Evolutionary conservation across 1,140 invertebrate species (phyloP).

Genomic region (Teleogryllus occipitalis): DNA sequence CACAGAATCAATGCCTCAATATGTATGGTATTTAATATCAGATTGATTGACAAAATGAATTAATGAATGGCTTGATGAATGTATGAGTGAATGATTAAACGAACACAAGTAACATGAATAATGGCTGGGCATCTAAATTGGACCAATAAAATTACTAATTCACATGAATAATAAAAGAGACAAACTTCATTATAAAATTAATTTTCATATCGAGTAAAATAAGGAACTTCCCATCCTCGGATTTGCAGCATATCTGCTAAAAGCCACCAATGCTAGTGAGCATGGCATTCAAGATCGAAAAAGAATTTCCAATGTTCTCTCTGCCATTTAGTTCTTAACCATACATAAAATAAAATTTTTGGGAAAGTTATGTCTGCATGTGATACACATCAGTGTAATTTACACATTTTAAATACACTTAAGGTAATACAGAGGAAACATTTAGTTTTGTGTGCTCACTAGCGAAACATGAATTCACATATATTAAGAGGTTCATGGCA

Average conservation of each 20-base stretch:
- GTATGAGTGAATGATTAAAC: background rate
- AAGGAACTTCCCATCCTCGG: background rate
- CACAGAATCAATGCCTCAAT: slow-evolving; percentile 4
- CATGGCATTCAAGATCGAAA: background rate
- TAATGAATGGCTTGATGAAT: background rate
- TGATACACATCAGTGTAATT: background rate
- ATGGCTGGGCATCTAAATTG: background rate
- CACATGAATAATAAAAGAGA: background rate
- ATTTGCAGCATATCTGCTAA: background rate
- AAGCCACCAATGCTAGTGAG: background rate
- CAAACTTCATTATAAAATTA: background rate
- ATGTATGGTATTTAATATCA: slow-evolving; percentile 1
- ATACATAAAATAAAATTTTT: background rate
- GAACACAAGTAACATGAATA: background rate
- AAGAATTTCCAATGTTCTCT: background rate
- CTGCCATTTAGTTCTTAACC: background rate
- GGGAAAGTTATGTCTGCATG: background rate
- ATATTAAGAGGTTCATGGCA: background rate
- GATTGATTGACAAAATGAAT: background rate
- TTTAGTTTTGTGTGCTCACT: background rate
- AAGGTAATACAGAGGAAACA: background rate
- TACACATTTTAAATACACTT: background rate
- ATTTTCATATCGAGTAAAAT: background rate
- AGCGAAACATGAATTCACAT: background rate
- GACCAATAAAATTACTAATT: background rate